phyloP scores from a whole-genome alignment of 2,113 vertebrate species.

The Sakesphorus luctuosus region DNA sequence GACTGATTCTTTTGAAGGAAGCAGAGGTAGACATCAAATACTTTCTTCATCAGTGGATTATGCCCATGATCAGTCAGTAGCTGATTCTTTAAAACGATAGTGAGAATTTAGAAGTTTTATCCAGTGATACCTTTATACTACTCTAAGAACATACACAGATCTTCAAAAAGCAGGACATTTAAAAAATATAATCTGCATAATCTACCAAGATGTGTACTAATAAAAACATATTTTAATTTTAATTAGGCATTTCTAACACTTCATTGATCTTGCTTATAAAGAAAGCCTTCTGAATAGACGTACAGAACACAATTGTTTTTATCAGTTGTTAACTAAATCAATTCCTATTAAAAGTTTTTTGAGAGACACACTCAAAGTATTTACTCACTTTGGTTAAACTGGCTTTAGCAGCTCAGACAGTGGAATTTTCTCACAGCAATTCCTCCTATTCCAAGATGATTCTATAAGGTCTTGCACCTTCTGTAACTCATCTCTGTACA shows the following conservation, averaged over 20 bases:
- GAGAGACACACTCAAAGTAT: background rate
- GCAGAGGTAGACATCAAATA: conserved; percentile 95
- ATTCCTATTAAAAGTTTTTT: background rate
- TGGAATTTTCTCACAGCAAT: background rate
- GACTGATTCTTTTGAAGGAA: conserved; percentile 98
- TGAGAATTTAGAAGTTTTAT: background rate
- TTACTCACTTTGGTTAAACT: background rate
- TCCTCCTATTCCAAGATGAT: background rate
- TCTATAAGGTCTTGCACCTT: background rate
- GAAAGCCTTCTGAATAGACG: background rate
- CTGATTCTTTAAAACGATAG: conserved; percentile 82
- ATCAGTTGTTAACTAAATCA: background rate
- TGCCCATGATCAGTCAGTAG: conserved; percentile 92
- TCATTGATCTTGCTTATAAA: background rate
- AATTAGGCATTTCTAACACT: background rate
- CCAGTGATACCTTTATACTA: background rate
- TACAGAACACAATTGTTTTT: background rate
- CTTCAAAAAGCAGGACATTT: background rate
- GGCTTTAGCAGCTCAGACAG: background rate
- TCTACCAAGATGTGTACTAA: background rate
- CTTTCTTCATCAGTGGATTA: conserved; percentile 98
- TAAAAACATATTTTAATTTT: background rate
- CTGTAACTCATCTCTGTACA: background rate
- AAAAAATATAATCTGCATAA: background rate
- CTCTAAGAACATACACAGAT: background rate